phyloP scores from a whole-genome alignment of 2,888 invertebrate genomes.

The Agonopterix subpropinquella region DNA sequence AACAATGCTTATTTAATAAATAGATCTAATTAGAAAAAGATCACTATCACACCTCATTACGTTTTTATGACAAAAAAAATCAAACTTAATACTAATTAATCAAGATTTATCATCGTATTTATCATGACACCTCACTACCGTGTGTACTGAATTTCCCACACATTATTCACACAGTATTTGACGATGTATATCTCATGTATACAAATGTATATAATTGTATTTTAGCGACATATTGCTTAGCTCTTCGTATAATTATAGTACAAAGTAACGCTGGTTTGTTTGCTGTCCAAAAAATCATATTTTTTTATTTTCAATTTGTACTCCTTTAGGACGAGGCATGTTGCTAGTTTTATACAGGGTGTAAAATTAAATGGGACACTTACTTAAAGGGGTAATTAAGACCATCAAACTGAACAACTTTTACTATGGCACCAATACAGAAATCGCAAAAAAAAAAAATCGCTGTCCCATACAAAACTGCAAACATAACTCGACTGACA shows the following conservation, averaged over 20 bases:
- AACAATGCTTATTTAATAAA: not conserved
- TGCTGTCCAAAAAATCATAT: too few relatives aligned
- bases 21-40: not conserved
- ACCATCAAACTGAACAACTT: too few relatives aligned
- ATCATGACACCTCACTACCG: slow-evolving; percentile 3
- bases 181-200: slow-evolving; percentile 39
- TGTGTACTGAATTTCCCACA: slow-evolving; percentile 29
- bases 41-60: not conserved
- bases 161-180: slow-evolving; percentile 39
- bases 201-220: slow-evolving; percentile 27
- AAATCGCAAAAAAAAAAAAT: too few relatives aligned
- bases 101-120: not conserved
- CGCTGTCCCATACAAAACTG: too few relatives aligned
- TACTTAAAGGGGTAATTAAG: too few relatives aligned
- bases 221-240: slow-evolving; percentile 26
- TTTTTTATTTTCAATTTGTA: too few relatives aligned
- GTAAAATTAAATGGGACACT: too few relatives aligned
- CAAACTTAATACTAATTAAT: not conserved
- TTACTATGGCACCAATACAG: too few relatives aligned
- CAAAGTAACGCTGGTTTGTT: too few relatives aligned
- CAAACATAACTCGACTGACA: too few relatives aligned
- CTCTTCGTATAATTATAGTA: not conserved
- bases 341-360: too few relatives aligned
- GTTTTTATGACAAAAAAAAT: not conserved
- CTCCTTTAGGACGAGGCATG: too few relatives aligned